These are phyloP conservation scores for Sogatella furcifera DNA, from an alignment of 1,140 invertebrate genomes.

Conservation along the genomic window DNA sequence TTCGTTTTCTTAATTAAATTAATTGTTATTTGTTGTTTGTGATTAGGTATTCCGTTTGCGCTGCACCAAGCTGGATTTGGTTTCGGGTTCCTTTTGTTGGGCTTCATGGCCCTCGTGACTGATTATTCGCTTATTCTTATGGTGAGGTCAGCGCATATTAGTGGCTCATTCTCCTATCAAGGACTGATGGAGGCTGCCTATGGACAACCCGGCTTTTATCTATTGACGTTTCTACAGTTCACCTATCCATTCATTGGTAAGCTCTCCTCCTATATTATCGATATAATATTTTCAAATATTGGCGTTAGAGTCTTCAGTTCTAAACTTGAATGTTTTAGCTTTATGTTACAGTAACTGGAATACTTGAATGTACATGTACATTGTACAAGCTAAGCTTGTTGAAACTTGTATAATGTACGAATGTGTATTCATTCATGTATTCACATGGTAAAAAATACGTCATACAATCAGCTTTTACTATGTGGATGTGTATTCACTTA, in stretches of 20 bases:
- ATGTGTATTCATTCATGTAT: too few relatives aligned
- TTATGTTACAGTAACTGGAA: too few relatives aligned
- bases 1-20: too few relatives aligned
- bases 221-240: slow-evolving; percentile 69
- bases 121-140: slow-evolving; percentile 78
- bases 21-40: not conserved
- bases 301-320: too few relatives aligned
- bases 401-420: too few relatives aligned
- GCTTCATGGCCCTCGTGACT: slow-evolving; percentile 66
- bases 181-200: slow-evolving; percentile 75
- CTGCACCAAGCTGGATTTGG: slow-evolving; percentile 71
- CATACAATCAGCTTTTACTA: too few relatives aligned
- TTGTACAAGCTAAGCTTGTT: too few relatives aligned
- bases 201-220: slow-evolving; percentile 65
- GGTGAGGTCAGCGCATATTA: slow-evolving; percentile 68
- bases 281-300: not conserved
- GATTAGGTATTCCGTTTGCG: slow-evolving; percentile 68
- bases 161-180: slow-evolving; percentile 72
- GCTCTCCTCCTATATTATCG: slow-evolving; percentile 19
- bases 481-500: too few relatives aligned
- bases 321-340: too few relatives aligned
- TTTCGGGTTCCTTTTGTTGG: slow-evolving; percentile 57
- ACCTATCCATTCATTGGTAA: slow-evolving; percentile 80
- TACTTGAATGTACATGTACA: too few relatives aligned
- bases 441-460: too few relatives aligned